A percentile compares a stretch with the other conserved stretches of the same genome.
phyloP scores from a whole-genome alignment of 2,888 invertebrate species.

The Steromphala cineraria region DNA sequence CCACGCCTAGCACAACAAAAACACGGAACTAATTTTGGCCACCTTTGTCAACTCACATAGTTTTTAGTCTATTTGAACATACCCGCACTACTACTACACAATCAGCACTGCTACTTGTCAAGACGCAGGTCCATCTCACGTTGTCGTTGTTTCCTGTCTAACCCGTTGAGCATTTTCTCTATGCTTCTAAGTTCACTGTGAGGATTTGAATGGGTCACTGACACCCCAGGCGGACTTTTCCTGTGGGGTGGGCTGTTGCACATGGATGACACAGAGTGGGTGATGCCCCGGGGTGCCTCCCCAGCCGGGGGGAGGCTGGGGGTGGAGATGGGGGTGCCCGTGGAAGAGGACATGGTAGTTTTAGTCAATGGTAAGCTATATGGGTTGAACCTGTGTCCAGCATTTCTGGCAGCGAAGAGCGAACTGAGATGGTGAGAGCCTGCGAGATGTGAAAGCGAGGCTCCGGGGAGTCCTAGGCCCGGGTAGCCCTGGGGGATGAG shows the following conservation, averaged over 20 bases:
- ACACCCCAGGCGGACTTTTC: slow-evolving; percentile 36
- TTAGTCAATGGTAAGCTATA: slow-evolving; percentile 82
- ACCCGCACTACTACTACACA: neutral
- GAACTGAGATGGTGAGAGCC: slow-evolving; percentile 54
- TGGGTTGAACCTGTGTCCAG: slow-evolving; percentile 89
- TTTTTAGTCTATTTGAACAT: neutral
- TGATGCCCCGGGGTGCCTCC: slow-evolving; percentile 24
- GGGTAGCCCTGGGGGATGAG: slow-evolving; percentile 76
- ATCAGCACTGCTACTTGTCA: neutral
- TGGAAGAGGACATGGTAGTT: slow-evolving; percentile 62
- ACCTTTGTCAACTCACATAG: neutral
- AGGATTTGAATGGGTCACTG: slow-evolving; percentile 13
- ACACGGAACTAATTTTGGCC: neutral
- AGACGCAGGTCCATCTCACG: slow-evolving; percentile 17
- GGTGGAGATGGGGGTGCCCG: slow-evolving; percentile 72
- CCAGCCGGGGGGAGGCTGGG: slow-evolving; percentile 46
- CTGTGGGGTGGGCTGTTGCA: slow-evolving; percentile 45
- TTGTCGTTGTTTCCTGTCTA: slow-evolving; percentile 81
- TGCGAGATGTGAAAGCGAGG: slow-evolving; percentile 63
- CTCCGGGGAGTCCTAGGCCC: slow-evolving; percentile 72
- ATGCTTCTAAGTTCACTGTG: slow-evolving; percentile 93
- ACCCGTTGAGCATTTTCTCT: slow-evolving; percentile 97
- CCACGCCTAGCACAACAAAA: too few species aligned
- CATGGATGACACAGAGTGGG: slow-evolving; percentile 31
- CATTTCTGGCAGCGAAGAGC: slow-evolving; percentile 77